phyloP scores from a whole-genome alignment of 2,797 vertebrate genomes.

The Phoxinus dragarum region DNA sequence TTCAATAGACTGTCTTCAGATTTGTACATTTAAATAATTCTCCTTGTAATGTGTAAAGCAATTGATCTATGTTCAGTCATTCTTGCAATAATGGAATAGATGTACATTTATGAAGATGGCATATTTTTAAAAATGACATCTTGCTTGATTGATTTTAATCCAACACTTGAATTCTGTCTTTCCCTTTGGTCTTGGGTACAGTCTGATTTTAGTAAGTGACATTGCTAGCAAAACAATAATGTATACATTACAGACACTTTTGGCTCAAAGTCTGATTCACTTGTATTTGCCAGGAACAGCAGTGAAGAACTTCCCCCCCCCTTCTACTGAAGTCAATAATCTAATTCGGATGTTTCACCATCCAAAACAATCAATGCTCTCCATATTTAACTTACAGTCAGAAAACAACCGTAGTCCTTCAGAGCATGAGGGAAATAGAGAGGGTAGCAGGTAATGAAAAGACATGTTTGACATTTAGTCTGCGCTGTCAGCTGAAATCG shows the following conservation, averaged over 20 bases:
- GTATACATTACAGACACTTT: background rate
- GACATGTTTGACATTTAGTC: slow-evolving; percentile 54
- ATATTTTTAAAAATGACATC: slow-evolving; percentile 38
- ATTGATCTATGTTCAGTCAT: slow-evolving; percentile 73
- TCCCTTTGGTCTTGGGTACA: background rate
- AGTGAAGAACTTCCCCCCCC: slow-evolving; percentile 9
- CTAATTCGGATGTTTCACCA: slow-evolving; percentile 55
- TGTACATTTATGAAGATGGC: slow-evolving; percentile 25
- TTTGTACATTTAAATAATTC: slow-evolving; percentile 90
- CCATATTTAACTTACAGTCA: slow-evolving; percentile 54
- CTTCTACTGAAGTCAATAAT: slow-evolving; percentile 48
- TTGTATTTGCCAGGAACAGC: slow-evolving; percentile 44
- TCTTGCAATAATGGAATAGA: slow-evolving; percentile 9
- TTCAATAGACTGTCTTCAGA: slow-evolving; percentile 93
- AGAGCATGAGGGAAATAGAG: slow-evolving; percentile 51
- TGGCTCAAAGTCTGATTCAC: slow-evolving; percentile 34
- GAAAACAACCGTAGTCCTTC: slow-evolving; percentile 46
- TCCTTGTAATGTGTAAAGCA: slow-evolving; percentile 86
- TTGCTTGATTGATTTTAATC: slow-evolving; percentile 35
- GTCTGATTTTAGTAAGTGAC: slow-evolving; percentile 17
- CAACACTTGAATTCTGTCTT: slow-evolving; percentile 22
- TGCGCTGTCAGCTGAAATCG: slow-evolving; percentile 50
- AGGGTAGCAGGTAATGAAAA: slow-evolving; percentile 56
- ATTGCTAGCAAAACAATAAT: slow-evolving; percentile 19
- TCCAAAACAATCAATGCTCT: slow-evolving; percentile 59